These are phyloP conservation scores for Balanococcus diminutus DNA, from an alignment of 2,888 invertebrate species.

Conservation along the genomic window DNA sequence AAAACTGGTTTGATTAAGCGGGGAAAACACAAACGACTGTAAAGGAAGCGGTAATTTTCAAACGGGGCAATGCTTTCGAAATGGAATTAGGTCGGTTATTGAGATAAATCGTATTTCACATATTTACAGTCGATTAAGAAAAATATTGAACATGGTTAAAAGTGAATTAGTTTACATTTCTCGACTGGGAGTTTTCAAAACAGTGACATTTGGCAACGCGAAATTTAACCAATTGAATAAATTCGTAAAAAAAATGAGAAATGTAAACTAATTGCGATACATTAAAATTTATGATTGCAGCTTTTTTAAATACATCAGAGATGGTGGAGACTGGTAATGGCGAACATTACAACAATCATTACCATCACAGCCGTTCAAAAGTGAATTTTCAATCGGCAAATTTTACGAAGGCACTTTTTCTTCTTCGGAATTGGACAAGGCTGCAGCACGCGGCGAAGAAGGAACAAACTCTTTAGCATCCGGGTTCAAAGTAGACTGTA, in stretches of 20 bases:
- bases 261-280: neutral
- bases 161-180: conserved; percentile 13
- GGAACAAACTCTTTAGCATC: conserved; percentile 87
- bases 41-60: conserved; percentile 4
- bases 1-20: conserved; percentile 21
- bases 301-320: conserved; percentile 26
- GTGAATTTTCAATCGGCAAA: conserved; percentile 16
- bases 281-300: conserved; percentile 26
- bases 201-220: neutral
- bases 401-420: conserved; percentile 51
- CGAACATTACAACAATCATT: conserved; percentile 52
- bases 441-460: conserved; percentile 43
- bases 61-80: neutral
- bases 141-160: conserved; percentile 14
- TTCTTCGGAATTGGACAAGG: neutral
- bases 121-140: conserved; percentile 23
- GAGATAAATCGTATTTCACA: neutral
- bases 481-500: conserved; percentile 78
- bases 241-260: neutral
- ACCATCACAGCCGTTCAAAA: conserved; percentile 52
- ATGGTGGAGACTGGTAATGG: conserved; percentile 50
- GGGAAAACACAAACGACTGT: neutral
- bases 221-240: neutral
- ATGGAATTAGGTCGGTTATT: neutral
- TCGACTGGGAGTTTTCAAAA: neutral